Conservation (phyloP, 2,888 invertebrate genomes). For the Odontocolon sp. region DNA sequence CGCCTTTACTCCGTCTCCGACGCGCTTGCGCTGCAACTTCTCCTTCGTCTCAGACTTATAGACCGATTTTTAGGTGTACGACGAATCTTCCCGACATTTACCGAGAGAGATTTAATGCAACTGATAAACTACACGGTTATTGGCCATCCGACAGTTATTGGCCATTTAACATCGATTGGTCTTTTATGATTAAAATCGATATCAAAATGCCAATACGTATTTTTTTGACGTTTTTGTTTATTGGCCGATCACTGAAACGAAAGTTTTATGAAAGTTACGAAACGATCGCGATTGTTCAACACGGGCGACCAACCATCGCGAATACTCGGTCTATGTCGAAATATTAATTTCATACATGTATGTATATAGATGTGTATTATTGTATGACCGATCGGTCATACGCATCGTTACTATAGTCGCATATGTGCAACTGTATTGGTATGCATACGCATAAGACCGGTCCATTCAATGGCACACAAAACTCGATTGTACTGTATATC, state of each 20-base stretch:
- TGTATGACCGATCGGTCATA: neutral
- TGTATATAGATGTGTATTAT: neutral
- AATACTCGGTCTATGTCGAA: neutral
- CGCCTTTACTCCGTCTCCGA: no score
- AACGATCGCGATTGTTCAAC: no score
- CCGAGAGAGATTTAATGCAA: no score
- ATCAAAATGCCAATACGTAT: no score
- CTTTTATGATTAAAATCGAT: no score
- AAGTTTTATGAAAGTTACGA: neutral
- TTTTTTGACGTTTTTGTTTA: neutral
- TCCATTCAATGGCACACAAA: constrained; percentile 52
- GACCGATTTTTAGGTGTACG: neutral
- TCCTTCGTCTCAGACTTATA: neutral
- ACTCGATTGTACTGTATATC: constrained; percentile 47
- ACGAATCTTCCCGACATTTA: neutral
- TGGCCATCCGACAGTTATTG: no score
- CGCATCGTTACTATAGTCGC: constrained; percentile 23
- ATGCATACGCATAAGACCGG: constrained; percentile 39
- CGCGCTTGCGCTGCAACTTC: constrained; percentile 50
- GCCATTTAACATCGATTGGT: no score
- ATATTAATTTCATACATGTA: neutral
- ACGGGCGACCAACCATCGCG: neutral
- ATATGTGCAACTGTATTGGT: constrained; percentile 21
- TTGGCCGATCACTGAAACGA: neutral
- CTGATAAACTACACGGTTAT: no score